Percentiles rank a stretch among this genome's conserved stretches.
Evolutionary conservation across 2,797 vertebrate genomes (phyloP).

Genomic region (Sebastes itinus): DNA sequence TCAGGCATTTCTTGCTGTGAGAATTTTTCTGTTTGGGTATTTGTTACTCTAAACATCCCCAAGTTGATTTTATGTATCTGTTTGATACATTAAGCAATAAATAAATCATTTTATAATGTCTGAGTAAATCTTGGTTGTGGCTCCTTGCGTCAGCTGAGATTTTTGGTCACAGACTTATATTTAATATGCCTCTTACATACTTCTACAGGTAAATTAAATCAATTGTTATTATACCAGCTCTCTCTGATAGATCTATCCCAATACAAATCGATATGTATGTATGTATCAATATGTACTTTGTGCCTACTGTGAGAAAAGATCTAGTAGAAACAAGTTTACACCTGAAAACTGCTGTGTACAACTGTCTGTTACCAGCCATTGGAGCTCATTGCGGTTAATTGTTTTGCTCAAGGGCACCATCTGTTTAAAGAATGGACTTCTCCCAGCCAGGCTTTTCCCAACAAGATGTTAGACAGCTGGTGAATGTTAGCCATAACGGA

Average conservation of each 20-base stretch:
- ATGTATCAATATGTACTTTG: not conserved
- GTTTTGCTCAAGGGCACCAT: not conserved
- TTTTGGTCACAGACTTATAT: not conserved
- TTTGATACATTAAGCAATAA: constrained; percentile 24
- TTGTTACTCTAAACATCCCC: not conserved
- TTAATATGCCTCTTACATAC: not conserved
- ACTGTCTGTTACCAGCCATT: not conserved
- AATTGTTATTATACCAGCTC: not conserved
- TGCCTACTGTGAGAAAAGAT: not conserved
- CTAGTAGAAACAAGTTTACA: not conserved
- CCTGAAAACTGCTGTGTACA: not conserved
- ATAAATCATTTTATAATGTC: not conserved
- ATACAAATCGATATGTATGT: not conserved
- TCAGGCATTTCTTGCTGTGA: no score
- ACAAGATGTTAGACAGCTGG: not conserved
- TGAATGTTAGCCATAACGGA: not conserved
- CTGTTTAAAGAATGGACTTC: not conserved
- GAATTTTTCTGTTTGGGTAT: not conserved
- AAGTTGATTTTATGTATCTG: not conserved
- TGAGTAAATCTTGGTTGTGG: not conserved
- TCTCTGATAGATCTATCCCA: not conserved
- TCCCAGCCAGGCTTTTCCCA: not conserved
- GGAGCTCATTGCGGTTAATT: not conserved
- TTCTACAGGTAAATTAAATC: not conserved
- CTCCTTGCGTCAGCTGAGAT: not conserved